Evolutionary conservation across 2,113 vertebrate genomes (phyloP).

Genomic region (Saguinus imperator): DNA sequence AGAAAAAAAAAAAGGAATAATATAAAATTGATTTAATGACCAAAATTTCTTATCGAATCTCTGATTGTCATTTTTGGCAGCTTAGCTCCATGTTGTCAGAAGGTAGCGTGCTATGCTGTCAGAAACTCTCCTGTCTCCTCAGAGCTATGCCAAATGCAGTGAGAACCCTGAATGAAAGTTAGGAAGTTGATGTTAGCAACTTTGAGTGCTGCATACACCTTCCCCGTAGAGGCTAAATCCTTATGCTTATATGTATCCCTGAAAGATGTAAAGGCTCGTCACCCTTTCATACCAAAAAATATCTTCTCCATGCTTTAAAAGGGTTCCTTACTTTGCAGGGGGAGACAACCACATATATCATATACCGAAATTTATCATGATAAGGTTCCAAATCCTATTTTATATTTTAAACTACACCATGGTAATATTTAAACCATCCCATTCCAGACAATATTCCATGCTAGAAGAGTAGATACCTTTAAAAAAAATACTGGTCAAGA

Average conservation of each 20-base stretch:
- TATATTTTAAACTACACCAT: too few species aligned
- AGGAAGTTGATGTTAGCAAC: not conserved
- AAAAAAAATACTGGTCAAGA: too few species aligned
- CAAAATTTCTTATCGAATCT: constrained; percentile 56
- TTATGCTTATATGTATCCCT: not conserved
- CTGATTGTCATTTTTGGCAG: constrained; percentile 67
- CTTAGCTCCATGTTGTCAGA: not conserved
- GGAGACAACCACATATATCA: too few species aligned
- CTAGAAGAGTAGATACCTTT: too few species aligned
- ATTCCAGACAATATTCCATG: too few species aligned
- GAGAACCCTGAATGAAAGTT: not conserved
- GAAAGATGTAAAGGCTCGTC: not conserved
- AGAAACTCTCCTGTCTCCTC: not conserved
- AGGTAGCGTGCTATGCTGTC: not conserved
- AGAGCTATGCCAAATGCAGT: not conserved
- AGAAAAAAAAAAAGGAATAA: not conserved
- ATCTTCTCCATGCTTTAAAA: constrained; percentile 29
- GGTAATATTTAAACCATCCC: too few species aligned
- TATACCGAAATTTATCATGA: too few species aligned
- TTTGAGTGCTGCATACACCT: not conserved
- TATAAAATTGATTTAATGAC: constrained; percentile 49
- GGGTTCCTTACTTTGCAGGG: not conserved
- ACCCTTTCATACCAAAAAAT: constrained; percentile 21
- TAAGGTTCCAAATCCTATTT: too few species aligned
- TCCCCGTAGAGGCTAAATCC: not conserved